phyloP scores from a whole-genome alignment of 1,140 invertebrate genomes.

The Lordiphosa collinella region DNA sequence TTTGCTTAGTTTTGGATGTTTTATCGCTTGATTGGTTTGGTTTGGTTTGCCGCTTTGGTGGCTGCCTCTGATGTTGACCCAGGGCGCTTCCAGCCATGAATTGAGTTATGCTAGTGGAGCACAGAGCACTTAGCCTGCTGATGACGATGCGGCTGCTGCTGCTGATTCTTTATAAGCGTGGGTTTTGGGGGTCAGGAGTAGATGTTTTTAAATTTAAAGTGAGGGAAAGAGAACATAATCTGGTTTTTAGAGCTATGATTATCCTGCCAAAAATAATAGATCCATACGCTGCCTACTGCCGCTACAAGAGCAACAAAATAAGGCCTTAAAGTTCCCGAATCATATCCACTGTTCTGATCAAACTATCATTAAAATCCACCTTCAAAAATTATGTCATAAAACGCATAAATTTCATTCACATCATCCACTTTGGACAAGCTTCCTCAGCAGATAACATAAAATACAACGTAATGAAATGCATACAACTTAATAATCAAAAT shows the following conservation, averaged over 20 bases:
- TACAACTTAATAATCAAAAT: conserved; percentile 74
- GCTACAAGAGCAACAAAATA: too few relatives aligned
- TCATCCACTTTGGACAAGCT: conserved; percentile 23
- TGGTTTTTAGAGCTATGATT: too few relatives aligned
- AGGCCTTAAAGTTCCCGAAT: too few relatives aligned
- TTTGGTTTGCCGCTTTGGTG: conserved; percentile 55
- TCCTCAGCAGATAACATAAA: conserved; percentile 13
- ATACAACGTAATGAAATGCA: conserved; percentile 61
- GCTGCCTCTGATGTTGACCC: conserved; percentile 44
- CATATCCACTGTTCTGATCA: too few relatives aligned
- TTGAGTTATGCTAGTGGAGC: conserved; percentile 58
- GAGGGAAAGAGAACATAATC: too few relatives aligned
- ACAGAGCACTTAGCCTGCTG: conserved; percentile 30
- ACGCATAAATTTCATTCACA: conserved; percentile 58
- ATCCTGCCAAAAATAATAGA: too few relatives aligned
- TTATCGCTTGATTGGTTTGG: conserved; percentile 68
- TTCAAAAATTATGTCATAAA: conserved; percentile 35
- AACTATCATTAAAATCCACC: too few relatives aligned
- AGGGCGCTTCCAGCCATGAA: conserved; percentile 42
- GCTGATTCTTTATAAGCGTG: not conserved
- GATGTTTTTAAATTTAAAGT: too few relatives aligned
- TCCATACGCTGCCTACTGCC: too few relatives aligned
- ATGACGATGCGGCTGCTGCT: conserved; percentile 1
- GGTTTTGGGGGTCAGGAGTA: too few relatives aligned
- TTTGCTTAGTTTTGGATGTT: conserved; percentile 74